These are phyloP conservation scores for Beaufortia kweichowensis DNA, from an alignment of 2,113 vertebrate species.

Conservation along the genomic window DNA sequence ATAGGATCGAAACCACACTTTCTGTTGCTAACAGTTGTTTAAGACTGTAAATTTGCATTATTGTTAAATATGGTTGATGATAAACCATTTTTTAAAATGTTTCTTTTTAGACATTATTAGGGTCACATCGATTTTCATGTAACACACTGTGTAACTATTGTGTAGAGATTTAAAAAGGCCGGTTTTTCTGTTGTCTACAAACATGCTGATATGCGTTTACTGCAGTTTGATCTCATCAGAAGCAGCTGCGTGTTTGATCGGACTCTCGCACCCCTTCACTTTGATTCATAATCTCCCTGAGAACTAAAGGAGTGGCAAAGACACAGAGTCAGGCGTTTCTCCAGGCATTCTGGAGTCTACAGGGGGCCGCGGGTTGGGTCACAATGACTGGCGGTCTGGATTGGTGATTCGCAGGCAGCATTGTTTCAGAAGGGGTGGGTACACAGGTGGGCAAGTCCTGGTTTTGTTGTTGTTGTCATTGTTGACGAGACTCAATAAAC, in stretches of 20 bases:
- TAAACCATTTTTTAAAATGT: too few species aligned
- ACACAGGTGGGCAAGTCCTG: slow-evolving; percentile 61
- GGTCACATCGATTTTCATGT: too few species aligned
- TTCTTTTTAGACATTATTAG: too few species aligned
- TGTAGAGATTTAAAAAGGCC: too few species aligned
- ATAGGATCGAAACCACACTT: too few species aligned
- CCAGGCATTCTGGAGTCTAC: slow-evolving; percentile 66
- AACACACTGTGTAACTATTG: too few species aligned
- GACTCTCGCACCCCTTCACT: slow-evolving; percentile 11
- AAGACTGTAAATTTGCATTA: too few species aligned
- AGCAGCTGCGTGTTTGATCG: slow-evolving; percentile 26
- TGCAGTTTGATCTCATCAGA: background rate
- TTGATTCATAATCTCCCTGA: slow-evolving; percentile 70
- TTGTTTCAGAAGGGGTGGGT: slow-evolving; percentile 69
- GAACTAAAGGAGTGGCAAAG: slow-evolving; percentile 62
- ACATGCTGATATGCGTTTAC: too few species aligned
- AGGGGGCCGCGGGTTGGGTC: slow-evolving; percentile 67
- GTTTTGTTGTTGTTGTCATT: slow-evolving; percentile 71
- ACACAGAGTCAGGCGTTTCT: slow-evolving; percentile 64
- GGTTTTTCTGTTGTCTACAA: too few species aligned
- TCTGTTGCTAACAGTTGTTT: too few species aligned
- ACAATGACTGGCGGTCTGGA: slow-evolving; percentile 58
- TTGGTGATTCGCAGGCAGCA: slow-evolving; percentile 59
- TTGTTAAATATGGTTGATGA: too few species aligned
- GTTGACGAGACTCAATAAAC: slow-evolving; percentile 67